phyloP scores from a whole-genome alignment of 2,797 vertebrate species.

The Bucorvus abyssinicus region DNA sequence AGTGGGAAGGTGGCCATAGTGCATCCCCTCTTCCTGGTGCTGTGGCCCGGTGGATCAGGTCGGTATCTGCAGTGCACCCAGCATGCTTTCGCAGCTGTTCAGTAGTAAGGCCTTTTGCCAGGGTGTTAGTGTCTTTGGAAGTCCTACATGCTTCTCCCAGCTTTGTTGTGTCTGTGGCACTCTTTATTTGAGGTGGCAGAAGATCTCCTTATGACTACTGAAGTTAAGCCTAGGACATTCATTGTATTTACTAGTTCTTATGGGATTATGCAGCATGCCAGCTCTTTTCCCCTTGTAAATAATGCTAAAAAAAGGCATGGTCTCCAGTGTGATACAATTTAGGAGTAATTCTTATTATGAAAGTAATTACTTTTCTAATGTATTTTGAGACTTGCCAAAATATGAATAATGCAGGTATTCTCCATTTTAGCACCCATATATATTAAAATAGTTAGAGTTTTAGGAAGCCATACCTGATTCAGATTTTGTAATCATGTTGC shows the following conservation, averaged over 20 bases:
- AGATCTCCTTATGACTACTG: not conserved
- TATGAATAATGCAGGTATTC: not conserved
- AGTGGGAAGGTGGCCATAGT: fast-evolving
- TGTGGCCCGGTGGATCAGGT: fast-evolving
- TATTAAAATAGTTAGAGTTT: not conserved
- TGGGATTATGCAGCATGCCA: not conserved
- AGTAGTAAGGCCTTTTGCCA: not conserved
- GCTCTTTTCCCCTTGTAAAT: not conserved
- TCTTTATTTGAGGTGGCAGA: not conserved
- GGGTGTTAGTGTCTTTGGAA: not conserved
- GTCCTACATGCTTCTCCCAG: not conserved
- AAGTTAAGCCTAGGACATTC: not conserved
- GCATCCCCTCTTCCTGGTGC: not conserved
- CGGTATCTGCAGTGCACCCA: not conserved
- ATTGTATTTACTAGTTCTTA: not conserved
- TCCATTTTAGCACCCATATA: not conserved
- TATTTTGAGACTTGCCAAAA: not conserved
- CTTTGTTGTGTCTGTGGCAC: not conserved
- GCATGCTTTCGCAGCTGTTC: not conserved
- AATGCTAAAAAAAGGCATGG: not conserved
- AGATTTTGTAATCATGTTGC: not conserved
- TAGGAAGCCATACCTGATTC: not conserved
- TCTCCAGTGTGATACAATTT: not conserved
- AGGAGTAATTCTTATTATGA: not conserved
- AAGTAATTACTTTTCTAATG: not conserved